Conservation (phyloP, 2,888 invertebrate genomes). For the Diploptera punctata region DNA sequence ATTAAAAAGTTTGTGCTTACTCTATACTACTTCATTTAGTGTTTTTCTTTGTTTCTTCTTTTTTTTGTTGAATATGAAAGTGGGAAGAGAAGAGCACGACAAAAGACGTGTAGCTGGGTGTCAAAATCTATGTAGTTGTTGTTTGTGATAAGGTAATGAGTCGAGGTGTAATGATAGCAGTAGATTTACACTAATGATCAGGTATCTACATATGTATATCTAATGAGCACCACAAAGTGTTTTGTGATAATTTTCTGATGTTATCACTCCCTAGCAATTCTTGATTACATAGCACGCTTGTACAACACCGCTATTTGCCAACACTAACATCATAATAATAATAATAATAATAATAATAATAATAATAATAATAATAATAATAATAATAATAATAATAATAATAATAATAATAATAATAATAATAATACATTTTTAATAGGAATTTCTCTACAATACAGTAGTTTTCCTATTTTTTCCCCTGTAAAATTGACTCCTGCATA, state of each 20-base stretch:
- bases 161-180: background rate
- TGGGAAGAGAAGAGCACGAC: background rate
- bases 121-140: background rate
- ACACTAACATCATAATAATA: too few species aligned
- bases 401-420: too few species aligned
- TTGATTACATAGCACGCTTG: too few species aligned
- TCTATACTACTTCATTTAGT: background rate
- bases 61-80: background rate
- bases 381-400: background rate
- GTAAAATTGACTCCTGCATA: too few species aligned
- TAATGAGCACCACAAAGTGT: too few species aligned
- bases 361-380: background rate
- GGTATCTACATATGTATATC: too few species aligned
- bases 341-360: background rate
- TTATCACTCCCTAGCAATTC: too few species aligned
- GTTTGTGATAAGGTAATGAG: constrained; percentile 8
- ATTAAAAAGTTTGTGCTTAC: background rate
- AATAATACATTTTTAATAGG: too few species aligned
- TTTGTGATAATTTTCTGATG: too few species aligned
- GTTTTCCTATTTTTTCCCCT: too few species aligned
- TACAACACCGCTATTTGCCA: too few species aligned
- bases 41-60: background rate
- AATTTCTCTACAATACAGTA: too few species aligned
- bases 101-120: background rate
- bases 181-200: background rate